Conservation (phyloP, 1,140 invertebrate genomes). For the Microplitis demolitor region DNA sequence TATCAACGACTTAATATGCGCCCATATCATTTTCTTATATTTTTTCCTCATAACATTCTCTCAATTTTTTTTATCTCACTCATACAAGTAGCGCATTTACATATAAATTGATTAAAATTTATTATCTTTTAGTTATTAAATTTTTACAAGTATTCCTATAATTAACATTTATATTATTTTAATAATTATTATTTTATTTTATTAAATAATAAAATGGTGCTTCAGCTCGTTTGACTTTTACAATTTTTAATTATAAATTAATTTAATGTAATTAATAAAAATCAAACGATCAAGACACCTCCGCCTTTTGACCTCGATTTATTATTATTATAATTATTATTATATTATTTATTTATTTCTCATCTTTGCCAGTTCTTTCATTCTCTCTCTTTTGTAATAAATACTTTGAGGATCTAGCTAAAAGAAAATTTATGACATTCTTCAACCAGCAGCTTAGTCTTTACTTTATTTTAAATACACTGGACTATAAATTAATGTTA, state of each 20-base stretch:
- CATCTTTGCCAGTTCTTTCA: neutral
- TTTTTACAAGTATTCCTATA: neutral
- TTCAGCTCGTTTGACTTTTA: neutral
- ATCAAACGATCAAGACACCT: slow-evolving; percentile 8
- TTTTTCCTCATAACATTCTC: neutral
- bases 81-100: slow-evolving; percentile 5
- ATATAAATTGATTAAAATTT: neutral
- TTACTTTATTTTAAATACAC: neutral
- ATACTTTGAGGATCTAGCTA: neutral
- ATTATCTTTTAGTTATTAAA: neutral
- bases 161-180: neutral
- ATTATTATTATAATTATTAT: neutral
- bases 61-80: neutral
- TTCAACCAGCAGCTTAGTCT: neutral
- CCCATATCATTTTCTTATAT: neutral
- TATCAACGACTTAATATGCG: neutral
- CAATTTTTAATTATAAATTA: neutral
- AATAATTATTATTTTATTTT: neutral
- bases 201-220: neutral
- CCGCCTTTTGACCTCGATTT: slow-evolving; percentile 31
- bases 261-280: slow-evolving; percentile 4
- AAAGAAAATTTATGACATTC: slow-evolving; percentile 9
- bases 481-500: neutral
- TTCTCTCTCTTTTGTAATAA: neutral
- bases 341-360: neutral